These are phyloP conservation scores for Sebastes variabilis DNA, from an alignment of 2,797 vertebrate genomes.

Conservation along the genomic window DNA sequence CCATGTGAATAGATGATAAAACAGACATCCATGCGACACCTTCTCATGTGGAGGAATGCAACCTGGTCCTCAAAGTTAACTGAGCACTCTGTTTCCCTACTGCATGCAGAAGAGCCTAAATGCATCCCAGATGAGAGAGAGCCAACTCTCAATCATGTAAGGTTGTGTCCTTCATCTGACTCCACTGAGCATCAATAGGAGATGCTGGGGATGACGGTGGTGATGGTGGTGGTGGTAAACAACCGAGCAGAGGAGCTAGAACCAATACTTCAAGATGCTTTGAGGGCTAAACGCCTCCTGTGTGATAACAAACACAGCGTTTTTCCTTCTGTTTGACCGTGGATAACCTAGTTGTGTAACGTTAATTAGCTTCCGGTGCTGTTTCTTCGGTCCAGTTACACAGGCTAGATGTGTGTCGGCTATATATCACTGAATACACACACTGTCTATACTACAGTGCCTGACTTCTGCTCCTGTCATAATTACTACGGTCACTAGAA, in stretches of 20 bases:
- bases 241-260: slow-evolving; percentile 23
- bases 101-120: neutral
- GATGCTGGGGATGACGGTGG: slow-evolving; percentile 39
- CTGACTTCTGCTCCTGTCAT: too few species aligned
- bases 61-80: neutral
- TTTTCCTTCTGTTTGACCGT: neutral
- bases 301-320: neutral
- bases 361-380: neutral
- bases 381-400: slow-evolving; percentile 1
- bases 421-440: neutral
- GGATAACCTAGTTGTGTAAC: slow-evolving; percentile 7
- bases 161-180: slow-evolving; percentile 67
- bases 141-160: slow-evolving; percentile 3
- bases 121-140: slow-evolving; percentile 5
- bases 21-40: neutral
- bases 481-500: too few species aligned
- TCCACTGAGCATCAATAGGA: slow-evolving; percentile 39
- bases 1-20: too few species aligned
- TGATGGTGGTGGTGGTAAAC: slow-evolving; percentile 39
- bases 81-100: neutral
- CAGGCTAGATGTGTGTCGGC: neutral
- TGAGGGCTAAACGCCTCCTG: neutral
- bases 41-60: slow-evolving; percentile 13
- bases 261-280: slow-evolving; percentile 37
- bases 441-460: too few species aligned